Percentiles rank a stretch among this genome's conserved stretches.
phyloP scores from a whole-genome alignment of 2,888 invertebrate species.

The Agrochola macilenta region DNA sequence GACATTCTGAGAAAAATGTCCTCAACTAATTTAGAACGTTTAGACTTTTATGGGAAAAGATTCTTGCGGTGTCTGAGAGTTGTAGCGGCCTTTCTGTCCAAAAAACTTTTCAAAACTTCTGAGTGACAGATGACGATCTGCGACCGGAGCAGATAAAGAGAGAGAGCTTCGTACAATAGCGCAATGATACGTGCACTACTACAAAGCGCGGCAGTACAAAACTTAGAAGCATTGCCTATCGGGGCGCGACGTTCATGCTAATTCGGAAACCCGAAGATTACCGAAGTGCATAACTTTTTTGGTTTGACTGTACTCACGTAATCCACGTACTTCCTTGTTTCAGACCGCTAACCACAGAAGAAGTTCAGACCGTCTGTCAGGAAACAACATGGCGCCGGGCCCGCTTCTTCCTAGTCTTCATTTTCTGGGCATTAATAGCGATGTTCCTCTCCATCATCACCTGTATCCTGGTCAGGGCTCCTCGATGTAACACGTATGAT shows the following conservation, averaged over 20 bases:
- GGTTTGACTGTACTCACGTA: neutral
- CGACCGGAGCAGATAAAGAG: too few species aligned
- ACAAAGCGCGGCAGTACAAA: too few species aligned
- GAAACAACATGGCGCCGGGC: slow-evolving; percentile 88
- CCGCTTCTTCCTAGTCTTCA: slow-evolving; percentile 82
- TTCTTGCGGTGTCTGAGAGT: too few species aligned
- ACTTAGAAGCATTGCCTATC: too few species aligned
- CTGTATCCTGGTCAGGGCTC: slow-evolving; percentile 76
- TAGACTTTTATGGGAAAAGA: too few species aligned
- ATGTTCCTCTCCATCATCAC: slow-evolving; percentile 86
- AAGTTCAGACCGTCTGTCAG: slow-evolving; percentile 83
- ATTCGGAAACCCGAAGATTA: neutral
- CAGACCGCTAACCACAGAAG: slow-evolving; percentile 87
- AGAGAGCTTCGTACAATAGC: too few species aligned
- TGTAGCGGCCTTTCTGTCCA: too few species aligned
- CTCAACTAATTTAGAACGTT: too few species aligned
- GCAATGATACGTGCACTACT: too few species aligned
- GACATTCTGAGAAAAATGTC: too few species aligned
- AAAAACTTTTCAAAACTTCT: too few species aligned
- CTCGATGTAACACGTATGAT: slow-evolving; percentile 63
- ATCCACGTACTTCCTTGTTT: slow-evolving; percentile 50
- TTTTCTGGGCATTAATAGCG: slow-evolving; percentile 88
- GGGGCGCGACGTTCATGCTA: neutral
- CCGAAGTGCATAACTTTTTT: neutral
- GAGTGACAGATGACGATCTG: too few species aligned